Percentiles rank a stretch among this genome's conserved stretches.
Conservation (phyloP, 1,140 invertebrate species). For the Nylanderia fulva region DNA sequence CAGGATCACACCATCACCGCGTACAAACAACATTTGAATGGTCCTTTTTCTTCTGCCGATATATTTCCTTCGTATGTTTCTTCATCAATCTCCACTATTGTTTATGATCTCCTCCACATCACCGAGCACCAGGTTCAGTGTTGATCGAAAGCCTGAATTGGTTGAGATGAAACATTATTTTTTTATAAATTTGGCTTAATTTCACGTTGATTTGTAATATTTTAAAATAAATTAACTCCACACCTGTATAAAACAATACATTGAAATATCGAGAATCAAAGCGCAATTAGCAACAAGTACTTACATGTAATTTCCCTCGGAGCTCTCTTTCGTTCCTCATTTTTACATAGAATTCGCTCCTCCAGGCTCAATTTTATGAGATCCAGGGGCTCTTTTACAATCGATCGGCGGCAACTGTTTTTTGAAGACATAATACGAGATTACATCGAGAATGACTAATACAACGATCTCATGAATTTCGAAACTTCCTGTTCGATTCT, state of each 20-base stretch:
- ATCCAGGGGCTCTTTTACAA: constrained; percentile 99
- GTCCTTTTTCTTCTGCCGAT: constrained; percentile 98
- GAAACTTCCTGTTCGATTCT: constrained; percentile 81
- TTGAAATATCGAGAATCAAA: constrained; percentile 46
- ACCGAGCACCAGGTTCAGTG: constrained; percentile 99
- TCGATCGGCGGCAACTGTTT: constrained; percentile 92
- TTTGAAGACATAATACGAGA: background rate
- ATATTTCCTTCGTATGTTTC: constrained; percentile 99
- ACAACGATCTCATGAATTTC: background rate
- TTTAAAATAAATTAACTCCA: background rate
- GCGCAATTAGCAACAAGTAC: constrained; percentile 69
- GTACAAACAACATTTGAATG: constrained; percentile 99
- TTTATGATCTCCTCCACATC: constrained; percentile 99
- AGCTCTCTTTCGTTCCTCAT: constrained; percentile 99
- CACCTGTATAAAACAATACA: background rate
- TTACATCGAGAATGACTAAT: constrained; percentile 35
- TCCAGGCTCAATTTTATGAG: constrained; percentile 98
- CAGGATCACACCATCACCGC: constrained; percentile 99
- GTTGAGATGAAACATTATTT: background rate
- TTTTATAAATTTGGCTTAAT: background rate
- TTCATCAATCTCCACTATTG: constrained; percentile 98
- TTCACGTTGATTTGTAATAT: background rate
- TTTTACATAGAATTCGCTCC: constrained; percentile 99
- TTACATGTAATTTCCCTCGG: constrained; percentile 96
- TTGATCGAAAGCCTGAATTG: constrained; percentile 97